Evolutionary conservation across 2,797 vertebrate genomes (phyloP).

Genomic region (Cuculus canorus): DNA sequence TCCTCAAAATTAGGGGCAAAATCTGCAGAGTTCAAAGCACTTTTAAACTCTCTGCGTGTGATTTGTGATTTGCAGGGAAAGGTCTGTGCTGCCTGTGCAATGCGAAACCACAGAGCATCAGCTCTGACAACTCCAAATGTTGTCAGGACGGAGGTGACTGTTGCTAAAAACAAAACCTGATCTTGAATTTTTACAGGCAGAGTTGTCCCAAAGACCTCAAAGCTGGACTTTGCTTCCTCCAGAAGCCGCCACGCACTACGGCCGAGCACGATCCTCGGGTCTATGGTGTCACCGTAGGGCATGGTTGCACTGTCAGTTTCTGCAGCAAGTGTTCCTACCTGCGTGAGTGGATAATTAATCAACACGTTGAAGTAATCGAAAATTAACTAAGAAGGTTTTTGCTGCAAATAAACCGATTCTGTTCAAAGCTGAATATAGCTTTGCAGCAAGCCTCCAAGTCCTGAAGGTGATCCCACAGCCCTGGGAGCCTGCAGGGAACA

Average conservation of each 20-base stretch:
- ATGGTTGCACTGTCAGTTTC: background rate
- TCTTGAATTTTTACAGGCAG: background rate
- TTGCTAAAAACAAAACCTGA: background rate
- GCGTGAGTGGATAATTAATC: too few species aligned
- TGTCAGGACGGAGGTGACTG: background rate
- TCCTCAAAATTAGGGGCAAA: background rate
- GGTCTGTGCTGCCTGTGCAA: background rate
- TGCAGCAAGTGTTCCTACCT: background rate
- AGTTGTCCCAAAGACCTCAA: background rate
- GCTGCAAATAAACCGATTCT: background rate
- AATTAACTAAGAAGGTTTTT: background rate
- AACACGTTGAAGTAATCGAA: background rate
- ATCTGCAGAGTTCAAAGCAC: background rate
- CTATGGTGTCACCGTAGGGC: accelerated
- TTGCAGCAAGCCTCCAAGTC: background rate
- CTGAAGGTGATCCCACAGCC: background rate
- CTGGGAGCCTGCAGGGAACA: background rate
- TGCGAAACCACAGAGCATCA: background rate
- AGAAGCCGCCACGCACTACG: background rate
- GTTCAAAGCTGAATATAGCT: background rate
- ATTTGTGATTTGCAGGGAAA: background rate
- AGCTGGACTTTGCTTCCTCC: background rate
- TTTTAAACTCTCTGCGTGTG: background rate
- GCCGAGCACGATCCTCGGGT: accelerated
- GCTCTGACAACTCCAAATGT: background rate